Conservation (phyloP, 2,113 vertebrate genomes). For the Ochotona curzoniae region DNA sequence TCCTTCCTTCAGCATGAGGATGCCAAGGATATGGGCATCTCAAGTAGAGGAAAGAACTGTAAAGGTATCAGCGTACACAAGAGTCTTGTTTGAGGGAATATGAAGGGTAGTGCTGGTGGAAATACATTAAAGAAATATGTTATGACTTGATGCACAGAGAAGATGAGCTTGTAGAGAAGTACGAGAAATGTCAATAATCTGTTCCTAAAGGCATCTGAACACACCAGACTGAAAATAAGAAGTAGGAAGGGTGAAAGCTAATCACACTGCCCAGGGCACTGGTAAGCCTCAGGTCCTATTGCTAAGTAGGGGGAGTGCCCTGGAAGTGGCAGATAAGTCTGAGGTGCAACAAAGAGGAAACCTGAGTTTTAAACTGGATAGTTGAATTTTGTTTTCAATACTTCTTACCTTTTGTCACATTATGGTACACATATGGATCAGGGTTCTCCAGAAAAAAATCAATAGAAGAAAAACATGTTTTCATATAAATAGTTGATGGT, state of each 20-base stretch:
- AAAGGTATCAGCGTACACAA: neutral
- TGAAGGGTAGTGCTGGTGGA: neutral
- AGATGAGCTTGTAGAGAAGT: neutral
- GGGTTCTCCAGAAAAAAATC: neutral
- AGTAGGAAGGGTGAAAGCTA: neutral
- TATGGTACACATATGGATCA: neutral
- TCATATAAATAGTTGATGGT: neutral
- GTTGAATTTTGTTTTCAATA: conserved; percentile 13
- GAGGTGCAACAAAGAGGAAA: neutral
- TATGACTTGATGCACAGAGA: neutral
- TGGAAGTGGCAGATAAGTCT: neutral
- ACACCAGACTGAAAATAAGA: neutral
- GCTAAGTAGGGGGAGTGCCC: neutral
- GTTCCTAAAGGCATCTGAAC: neutral
- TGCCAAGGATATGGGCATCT: neutral
- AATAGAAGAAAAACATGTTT: neutral
- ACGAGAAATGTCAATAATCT: neutral
- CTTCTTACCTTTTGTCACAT: neutral
- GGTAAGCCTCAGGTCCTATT: neutral
- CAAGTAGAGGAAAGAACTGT: neutral
- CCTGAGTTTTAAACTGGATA: neutral
- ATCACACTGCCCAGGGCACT: neutral
- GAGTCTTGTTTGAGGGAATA: neutral
- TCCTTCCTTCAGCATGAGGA: neutral
- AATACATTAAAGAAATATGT: neutral